Base-by-base conservation (phyloP, 2,113 vertebrate genomes). In the Cygnus buccinator region DNA sequence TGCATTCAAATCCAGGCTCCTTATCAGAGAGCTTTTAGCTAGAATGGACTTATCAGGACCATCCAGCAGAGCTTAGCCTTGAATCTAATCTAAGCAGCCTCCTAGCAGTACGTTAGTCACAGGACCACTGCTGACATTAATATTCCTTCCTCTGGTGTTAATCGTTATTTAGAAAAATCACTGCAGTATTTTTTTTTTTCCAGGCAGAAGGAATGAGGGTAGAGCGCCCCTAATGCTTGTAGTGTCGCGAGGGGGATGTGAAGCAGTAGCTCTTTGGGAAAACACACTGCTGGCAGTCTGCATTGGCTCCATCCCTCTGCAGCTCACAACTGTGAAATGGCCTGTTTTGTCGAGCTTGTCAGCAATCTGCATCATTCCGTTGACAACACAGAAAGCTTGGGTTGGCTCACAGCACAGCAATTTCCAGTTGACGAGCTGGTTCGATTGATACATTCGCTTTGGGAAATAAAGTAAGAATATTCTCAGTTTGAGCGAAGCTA, bases 251-350 rank as follows among this genome's bases (percentile, higher is more conserved):
- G 54, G 39, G 28, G 41, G 68, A 31, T 37, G 52, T 2, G 62
- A 76, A 90, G 87, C 57, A 78, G 80, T 17, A 41, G 55, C 50
- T 94, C 62, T 59, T 83, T 11, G 57, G 91, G 59, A 66, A 79
- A 61, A 58, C 13, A 3, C 28, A 0, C 33, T 43, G 44, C 65
- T 66, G 66, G 81, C 82, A 90, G 63, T n/a, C 43, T 48, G 5
- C 87, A 61, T 28, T 2, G 0, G 2, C 70, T 74, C 75, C 35
- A 12, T 92, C 58, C 5, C 75, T 52, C 80, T 55, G 66, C 54
- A 83, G 90, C 67, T 94, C 86, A 65, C 81, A 82, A 48, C 54
- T 57, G 87, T 87, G 93, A 95, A 90, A 88, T 52, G 70, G 68
- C 72, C 2, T 11, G 44, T 71, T 93, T 70, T 74, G 86, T 72